Conservation (phyloP, 2,113 vertebrate species). For the Planiliza haematocheilus region DNA sequence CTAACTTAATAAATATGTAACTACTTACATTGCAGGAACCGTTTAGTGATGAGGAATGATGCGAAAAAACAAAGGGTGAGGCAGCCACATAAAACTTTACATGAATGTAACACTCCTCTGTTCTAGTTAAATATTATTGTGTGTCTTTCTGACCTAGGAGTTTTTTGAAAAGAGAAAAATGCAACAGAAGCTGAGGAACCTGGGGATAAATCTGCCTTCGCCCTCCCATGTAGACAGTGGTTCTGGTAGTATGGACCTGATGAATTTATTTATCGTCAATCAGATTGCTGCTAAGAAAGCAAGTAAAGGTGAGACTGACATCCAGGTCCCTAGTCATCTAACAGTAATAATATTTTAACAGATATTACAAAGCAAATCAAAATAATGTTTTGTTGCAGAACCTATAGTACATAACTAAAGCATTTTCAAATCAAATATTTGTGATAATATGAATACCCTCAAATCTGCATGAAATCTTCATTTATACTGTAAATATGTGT, state of each 20-base stretch:
- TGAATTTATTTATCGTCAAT: slow-evolving; percentile 91
- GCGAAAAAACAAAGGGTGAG: slow-evolving; percentile 90
- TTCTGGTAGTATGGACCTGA: slow-evolving; percentile 88
- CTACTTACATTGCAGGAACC: slow-evolving; percentile 77
- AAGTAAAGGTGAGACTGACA: slow-evolving; percentile 77
- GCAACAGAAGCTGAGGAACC: slow-evolving; percentile 84
- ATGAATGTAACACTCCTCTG: neutral
- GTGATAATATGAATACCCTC: too few species aligned
- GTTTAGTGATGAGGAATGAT: slow-evolving; percentile 87
- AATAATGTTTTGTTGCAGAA: neutral
- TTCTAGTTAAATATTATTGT: neutral
- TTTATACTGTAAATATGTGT: too few species aligned
- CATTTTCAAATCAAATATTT: too few species aligned
- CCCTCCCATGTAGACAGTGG: slow-evolving; percentile 73
- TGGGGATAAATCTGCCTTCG: slow-evolving; percentile 59
- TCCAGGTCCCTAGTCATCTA: too few species aligned
- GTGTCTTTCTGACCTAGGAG: slow-evolving; percentile 80
- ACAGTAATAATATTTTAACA: neutral
- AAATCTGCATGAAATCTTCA: too few species aligned
- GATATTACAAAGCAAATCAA: neutral
- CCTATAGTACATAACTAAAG: neutral
- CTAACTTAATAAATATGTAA: neutral
- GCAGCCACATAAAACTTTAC: neutral
- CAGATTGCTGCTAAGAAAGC: slow-evolving; percentile 90
- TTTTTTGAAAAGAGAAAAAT: slow-evolving; percentile 93